Conservation (phyloP, 1,140 invertebrate genomes). For the Macrobrachium nipponense region DNA sequence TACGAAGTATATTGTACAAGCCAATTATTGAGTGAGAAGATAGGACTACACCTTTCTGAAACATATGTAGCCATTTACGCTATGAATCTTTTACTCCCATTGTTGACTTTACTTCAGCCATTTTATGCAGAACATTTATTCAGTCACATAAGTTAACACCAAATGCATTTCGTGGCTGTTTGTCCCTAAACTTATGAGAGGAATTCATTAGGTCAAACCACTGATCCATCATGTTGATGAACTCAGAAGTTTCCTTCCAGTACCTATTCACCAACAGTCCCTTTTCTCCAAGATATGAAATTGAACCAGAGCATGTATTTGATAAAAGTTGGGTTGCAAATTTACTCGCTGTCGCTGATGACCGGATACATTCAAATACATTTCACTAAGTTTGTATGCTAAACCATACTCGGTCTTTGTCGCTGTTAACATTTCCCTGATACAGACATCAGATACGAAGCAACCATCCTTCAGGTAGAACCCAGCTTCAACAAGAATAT, state of each 20-base stretch:
- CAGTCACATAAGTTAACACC: slow-evolving; percentile 9
- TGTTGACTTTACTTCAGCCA: not conserved
- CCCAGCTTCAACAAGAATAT: slow-evolving; percentile 2
- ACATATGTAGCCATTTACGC: not conserved
- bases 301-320: too few relatives aligned
- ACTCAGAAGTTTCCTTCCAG: too few relatives aligned
- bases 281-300: too few relatives aligned
- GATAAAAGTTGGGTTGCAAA: not conserved
- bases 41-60: not conserved
- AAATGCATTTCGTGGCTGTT: slow-evolving; percentile 10
- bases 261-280: too few relatives aligned
- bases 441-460: slow-evolving; percentile 2
- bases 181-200: slow-evolving; percentile 13
- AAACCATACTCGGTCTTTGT: slow-evolving; percentile 30
- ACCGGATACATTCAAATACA: too few relatives aligned
- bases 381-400: slow-evolving; percentile 6
- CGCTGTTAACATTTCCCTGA: slow-evolving; percentile 13
- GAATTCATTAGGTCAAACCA: slow-evolving; percentile 28
- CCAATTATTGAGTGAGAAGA: slow-evolving; percentile 15
- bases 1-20: slow-evolving; percentile 10
- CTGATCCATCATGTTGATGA: too few relatives aligned
- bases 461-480: slow-evolving; percentile 5
- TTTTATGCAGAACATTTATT: too few relatives aligned
- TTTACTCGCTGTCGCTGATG: not conserved
- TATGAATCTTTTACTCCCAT: not conserved